Evolutionary conservation across 2,888 invertebrate genomes (phyloP), one percentile per base, ranked within the genome.

Genomic region (Syritta pipiens): DNA sequence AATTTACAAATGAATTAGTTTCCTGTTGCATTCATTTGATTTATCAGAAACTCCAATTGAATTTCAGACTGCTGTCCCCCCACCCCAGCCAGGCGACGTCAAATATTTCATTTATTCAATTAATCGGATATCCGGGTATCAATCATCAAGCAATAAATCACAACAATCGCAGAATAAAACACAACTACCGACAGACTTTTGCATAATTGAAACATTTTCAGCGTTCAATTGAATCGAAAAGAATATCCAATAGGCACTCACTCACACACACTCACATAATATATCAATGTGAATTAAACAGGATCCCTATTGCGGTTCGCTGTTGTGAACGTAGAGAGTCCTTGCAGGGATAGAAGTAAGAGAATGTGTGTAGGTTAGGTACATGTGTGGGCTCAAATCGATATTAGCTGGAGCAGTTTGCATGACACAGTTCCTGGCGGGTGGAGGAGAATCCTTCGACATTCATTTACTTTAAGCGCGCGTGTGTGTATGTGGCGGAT

Each of bases 131-230:
- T 22, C 22, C 20, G n/a, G 10, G 22, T 46, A 46, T 46, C 44
- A 46, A 46, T 46, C 22, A 46, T 22, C 12, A 19, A 22, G 10
- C 44, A 24, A 46, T 46, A 46, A 46, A 46, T 46, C 44, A 46
- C 7, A 42, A 42, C 4, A 4, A 4, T 9, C 35, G 4, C 32
- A 37, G 37, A 37, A 17, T 17, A 37, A 2, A 35, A 7, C 7
- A 9, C 14, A 17, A 1, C 32, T 10, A n/a, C 32, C n/a, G 12
- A 35, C 35, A 12, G 14, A 12, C 4, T 63, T 69, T 69, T 63
- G 19, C 69, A 76, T 76, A 69, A 76, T 69, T 69, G 75, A 76
- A 76, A 69, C 57, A 76, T 76, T 76, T 62, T 63, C 10, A 57
- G 14, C 42, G 37, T 75, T 48, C 53, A 49, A 55, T 55, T 68